Evolutionary conservation across 2,888 invertebrate species (phyloP).

Genomic region (Lasioglossum zephyrum): DNA sequence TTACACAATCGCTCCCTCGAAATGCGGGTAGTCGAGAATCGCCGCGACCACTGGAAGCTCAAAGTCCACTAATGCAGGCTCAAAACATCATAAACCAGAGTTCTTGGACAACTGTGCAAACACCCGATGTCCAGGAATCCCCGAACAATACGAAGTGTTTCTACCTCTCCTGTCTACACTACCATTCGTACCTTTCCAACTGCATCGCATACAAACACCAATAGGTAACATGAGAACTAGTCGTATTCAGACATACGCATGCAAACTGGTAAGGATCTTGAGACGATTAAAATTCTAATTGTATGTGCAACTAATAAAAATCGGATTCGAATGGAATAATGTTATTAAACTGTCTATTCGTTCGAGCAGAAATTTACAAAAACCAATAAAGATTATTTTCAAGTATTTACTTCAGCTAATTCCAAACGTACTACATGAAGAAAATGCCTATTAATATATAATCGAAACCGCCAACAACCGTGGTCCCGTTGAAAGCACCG

Average conservation of each 20-base stretch:
- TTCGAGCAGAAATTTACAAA: too few species aligned
- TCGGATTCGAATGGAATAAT: too few species aligned
- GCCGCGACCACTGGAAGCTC: not conserved
- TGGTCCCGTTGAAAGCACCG: too few species aligned
- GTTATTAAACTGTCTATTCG: too few species aligned
- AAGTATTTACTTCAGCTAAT: too few species aligned
- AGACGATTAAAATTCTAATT: not conserved
- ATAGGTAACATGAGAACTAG: not conserved
- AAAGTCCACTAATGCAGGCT: not conserved
- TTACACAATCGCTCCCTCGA: not conserved
- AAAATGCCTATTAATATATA: too few species aligned
- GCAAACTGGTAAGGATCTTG: not conserved
- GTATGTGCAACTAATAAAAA: not conserved
- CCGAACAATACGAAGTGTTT: not conserved
- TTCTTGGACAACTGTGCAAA: constrained; percentile 7
- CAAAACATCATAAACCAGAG: not conserved
- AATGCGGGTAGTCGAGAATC: not conserved
- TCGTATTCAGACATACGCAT: not conserved
- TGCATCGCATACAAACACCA: not conserved
- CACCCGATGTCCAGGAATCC: constrained; percentile 1
- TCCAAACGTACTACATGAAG: too few species aligned
- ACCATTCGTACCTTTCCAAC: not conserved
- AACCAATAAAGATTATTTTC: too few species aligned
- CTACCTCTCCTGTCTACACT: not conserved
- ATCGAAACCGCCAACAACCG: too few species aligned